Conservation (phyloP, 2,797 vertebrate species). For the Clarias laeviceps region DNA sequence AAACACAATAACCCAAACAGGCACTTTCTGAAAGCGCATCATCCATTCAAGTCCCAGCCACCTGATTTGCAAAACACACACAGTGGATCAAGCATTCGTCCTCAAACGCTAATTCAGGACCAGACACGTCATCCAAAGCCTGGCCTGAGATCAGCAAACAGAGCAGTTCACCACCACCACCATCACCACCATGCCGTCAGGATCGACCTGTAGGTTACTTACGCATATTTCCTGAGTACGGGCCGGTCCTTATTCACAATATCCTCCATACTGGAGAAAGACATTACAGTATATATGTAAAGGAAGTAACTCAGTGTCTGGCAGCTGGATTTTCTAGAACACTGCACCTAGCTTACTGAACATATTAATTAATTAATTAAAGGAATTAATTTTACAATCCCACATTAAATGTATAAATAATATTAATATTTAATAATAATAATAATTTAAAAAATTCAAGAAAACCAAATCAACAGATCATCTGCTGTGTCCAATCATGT, state of each 20-base stretch:
- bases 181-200: conserved; percentile 29
- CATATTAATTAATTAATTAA: background rate
- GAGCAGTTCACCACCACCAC: conserved; percentile 8
- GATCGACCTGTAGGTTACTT: conserved; percentile 75
- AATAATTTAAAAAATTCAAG: background rate
- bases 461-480: too few species aligned
- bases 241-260: conserved; percentile 81
- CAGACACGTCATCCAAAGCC: background rate
- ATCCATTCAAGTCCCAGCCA: conserved; percentile 29
- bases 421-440: background rate
- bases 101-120: background rate
- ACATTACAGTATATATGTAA: conserved; percentile 49
- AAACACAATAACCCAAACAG: background rate
- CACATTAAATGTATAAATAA: background rate
- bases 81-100: background rate
- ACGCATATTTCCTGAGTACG: conserved; percentile 89
- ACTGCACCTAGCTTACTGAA: background rate
- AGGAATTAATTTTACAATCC: background rate
- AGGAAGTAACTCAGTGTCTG: background rate
- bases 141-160: conserved; percentile 33
- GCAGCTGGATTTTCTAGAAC: background rate
- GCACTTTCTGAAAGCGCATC: background rate
- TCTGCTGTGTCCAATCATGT: background rate
- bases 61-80: conserved; percentile 10
- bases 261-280: conserved; percentile 82